Base-by-base conservation (phyloP, 2,888 invertebrate genomes). In the Melanargia galathea region DNA sequence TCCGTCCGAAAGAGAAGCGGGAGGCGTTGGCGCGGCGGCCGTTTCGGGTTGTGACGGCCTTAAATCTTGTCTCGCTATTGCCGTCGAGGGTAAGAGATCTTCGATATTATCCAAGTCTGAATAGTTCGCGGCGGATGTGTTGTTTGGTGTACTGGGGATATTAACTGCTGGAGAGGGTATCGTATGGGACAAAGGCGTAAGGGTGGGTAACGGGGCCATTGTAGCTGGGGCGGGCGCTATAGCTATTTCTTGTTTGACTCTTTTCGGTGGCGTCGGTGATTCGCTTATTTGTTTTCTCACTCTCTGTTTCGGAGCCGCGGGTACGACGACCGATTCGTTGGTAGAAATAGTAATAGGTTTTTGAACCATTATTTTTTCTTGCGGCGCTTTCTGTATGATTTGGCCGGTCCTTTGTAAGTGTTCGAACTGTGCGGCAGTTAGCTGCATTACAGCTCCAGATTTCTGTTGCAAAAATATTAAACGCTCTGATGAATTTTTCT, bases 361-460 rank as follows among this genome's bases (percentile, higher is more conserved):
- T 68, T 87, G 88, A 40, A 86, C 70, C n/a, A 84, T 71, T 3
- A 84, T 70, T 74, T 78, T 90, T 75, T 82, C 91, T 73, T 72
- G 84, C 2, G 80, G 65, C 1, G 80, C 71, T 71, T 86, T 89
- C 59, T 87, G 86, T 43, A 92, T 80, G 26, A 92, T 86, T 74
- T 92, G 91, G 0, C 92, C 92, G 0, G 90, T 90, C 61, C 87
- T 77, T 70, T 92, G 89, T 66, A 92, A 74, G 71, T 92, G 90
- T 69, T 92, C 90, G 70, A 92, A 92, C 73, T 92, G 90, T n/a
- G 91, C 87, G 7, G 89, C 81, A 6, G 92, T 92, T 48, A 92
- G 75, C 68, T 91, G 92, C 82, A 92, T 86, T 2, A 92, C 86
- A 2, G 89, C 76, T 16, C 92, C 91, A n/a, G 90, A 87, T 73